Base-by-base conservation (phyloP, 2,113 vertebrate genomes). In the Siphamia tubifer region DNA sequence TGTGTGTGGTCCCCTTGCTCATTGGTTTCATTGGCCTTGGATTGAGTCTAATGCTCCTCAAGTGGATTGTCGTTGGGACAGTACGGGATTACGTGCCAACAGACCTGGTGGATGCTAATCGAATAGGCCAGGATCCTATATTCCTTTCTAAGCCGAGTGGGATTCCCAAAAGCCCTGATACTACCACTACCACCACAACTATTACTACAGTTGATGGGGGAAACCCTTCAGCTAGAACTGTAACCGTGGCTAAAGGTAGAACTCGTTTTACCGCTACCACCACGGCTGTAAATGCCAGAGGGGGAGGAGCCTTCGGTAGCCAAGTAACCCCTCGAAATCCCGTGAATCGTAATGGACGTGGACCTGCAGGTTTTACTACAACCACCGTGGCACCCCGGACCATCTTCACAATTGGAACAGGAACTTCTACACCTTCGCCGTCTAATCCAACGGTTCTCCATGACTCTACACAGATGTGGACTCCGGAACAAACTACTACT, bases 51-150 rank as follows among this genome's bases (percentile, higher is more conserved):
- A 97, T 98, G 96, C 90, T 98, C 23, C 90, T 98, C 82, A 95
- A 96, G 89, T 98, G 96, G 96, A 98, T 98, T 68, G 94, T 98
- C 51, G 95, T 96, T 47, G 96, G 96, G 52, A 95, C 96, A 25
- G 96, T 96, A 52, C 86, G 94, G 89, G 96, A 98, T 87, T 96
- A 96, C 69, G 94, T 96, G 74, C 96, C 96, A 72, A 94, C 95
- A 4, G 95, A 98, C 83, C 88, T 97, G 80, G 94, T 96, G 89
- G 94, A 94, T 79, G 94, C 95, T 84, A 96, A 96, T 71, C 93
- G 95, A 25, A 95, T 96, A 75, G 96, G 95, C 72, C 96, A 97
- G 91, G 95, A 98, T 90, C 95, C 95, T 12, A 96, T 96, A 64
- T 98, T 96, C 85, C 93, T 98, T 40, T 96, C 96, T 40, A 97